Base-by-base conservation (phyloP, 2,113 vertebrate species). In the Anguilla japonica region DNA sequence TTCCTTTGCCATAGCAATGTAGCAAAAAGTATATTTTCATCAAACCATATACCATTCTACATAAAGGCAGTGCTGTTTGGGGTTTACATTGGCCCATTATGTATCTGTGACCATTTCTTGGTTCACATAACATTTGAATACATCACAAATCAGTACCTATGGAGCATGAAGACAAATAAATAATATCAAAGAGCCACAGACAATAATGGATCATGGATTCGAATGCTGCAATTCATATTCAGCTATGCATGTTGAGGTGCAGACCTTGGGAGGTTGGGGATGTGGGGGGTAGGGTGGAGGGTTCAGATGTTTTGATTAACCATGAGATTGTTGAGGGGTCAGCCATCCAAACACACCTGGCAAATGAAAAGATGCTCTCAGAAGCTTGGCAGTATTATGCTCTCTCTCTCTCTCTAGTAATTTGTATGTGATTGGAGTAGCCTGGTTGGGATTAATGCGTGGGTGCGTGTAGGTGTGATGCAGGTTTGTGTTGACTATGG, bases 21-120 rank as follows among this genome's bases (percentile, higher is more conserved):
- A 2, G 13, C 11, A 53, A 53, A 53, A 53, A 53, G 50, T 53
- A 9, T 46, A 53, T 53, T 53, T 11, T 53, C 50, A 53, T 14
- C 50, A 26, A 26, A 67, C 5, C 60, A 22, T 26, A 6, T 20
- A 67, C 20, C 20, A 26, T 67, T 22, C 18, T 20, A 67, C 60
- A 22, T 20, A 67, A 67, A 3, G 3, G 20, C 60, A 67, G 60
- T 22, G 60, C 26, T 67, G 87, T 88, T 85, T 89, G 91, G 86
- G 92, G 88, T 94, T 94, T 93, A 88, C 88, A 26, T 20, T 67
- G 3, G 3, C 91, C 91, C 91, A 87, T 91, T 91, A 88, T 93
- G 93, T 93, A 94, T 88, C 90, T 88, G 83, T 95, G 93, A 95
- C 94, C 93, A 95, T 95, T 95, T 86, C 90, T 85, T 6, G 80